These are phyloP conservation scores for Albula glossodonta DNA, from an alignment of 2,113 vertebrate species.

Conservation along the genomic window DNA sequence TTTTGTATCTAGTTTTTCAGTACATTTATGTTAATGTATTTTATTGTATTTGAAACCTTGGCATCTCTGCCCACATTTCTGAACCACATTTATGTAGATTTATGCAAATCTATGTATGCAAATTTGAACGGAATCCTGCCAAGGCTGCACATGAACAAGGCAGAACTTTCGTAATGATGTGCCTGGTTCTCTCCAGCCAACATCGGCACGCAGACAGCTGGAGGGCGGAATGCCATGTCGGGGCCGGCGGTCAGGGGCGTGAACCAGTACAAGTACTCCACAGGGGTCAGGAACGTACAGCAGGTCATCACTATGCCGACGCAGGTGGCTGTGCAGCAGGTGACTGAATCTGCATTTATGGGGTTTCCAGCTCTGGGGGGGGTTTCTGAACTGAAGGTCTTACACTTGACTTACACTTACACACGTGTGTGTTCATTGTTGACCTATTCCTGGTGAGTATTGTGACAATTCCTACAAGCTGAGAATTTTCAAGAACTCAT, in stretches of 20 bases:
- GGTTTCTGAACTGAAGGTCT: no score
- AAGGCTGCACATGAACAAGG: neutral
- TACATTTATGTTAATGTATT: no score
- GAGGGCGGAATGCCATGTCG: conserved; percentile 62
- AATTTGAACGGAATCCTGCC: neutral
- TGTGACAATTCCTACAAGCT: no score
- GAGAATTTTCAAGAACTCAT: no score
- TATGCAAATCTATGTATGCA: neutral
- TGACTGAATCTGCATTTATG: conserved; percentile 36
- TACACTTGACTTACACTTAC: no score
- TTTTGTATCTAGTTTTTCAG: no score
- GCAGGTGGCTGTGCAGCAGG: conserved; percentile 67
- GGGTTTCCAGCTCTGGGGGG: no score
- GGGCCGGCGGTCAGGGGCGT: conserved; percentile 52
- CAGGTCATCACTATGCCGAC: conserved; percentile 61
- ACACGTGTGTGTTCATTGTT: no score
- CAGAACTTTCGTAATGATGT: neutral
- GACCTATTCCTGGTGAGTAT: no score
- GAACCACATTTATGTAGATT: no score
- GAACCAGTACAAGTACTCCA: conserved; percentile 80
- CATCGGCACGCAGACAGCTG: conserved; percentile 88
- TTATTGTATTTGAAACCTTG: no score
- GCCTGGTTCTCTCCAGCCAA: conserved; percentile 70
- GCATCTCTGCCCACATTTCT: no score
- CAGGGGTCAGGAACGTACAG: conserved; percentile 69